Base-by-base conservation (phyloP, 2,113 vertebrate species). In the Callorhinus ursinus region DNA sequence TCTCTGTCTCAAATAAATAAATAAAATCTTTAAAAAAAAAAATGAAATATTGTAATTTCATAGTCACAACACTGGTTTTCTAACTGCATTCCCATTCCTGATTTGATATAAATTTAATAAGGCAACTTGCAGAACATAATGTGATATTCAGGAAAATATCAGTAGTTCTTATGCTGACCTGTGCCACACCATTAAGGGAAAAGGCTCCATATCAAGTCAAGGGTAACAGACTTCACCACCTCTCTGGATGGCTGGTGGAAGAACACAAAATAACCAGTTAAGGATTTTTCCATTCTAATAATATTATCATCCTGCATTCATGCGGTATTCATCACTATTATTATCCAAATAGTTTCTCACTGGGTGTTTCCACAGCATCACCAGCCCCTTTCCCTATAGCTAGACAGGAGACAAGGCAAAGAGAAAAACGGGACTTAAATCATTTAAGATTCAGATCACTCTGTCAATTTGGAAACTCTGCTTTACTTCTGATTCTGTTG, bases 31-130 rank as follows among this genome's bases (percentile, higher is more conserved):
- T n/a, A n/a, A n/a, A n/a, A n/a, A n/a, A n/a, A 97, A 94, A 95
- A 81, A 76, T 88, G 42, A 97, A 92, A 94, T 87, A 97, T 3
- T 86, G 19, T 81, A 77, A 96, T 93, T 85, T 84, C 69, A 46
- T 42, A 82, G 72, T 95, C 72, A 93, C 51, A 84, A 55, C 26
- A 88, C 26, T 85, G 4, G 16, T 57, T 97, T 94, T 76, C 61
- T 69, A 95, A 76, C 59, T 85, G 46, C 7, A 33, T 39, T 57
- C 31, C 33, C 55, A 53, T 71, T 84, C 46, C 21, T 94, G 82
- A 86, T 95, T 97, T 97, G 71, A 94, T 92, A 87, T 91, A 89
- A 95, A 93, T 88, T 59, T 84, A 95, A 97, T 90, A 86, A 95
- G 36, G n/a, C 33, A 81, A 96, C 65, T 83, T 94, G 84, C 96